Conservation (phyloP, 92 coral and sea anemone genomes). For the Actinostola sp. region DNA sequence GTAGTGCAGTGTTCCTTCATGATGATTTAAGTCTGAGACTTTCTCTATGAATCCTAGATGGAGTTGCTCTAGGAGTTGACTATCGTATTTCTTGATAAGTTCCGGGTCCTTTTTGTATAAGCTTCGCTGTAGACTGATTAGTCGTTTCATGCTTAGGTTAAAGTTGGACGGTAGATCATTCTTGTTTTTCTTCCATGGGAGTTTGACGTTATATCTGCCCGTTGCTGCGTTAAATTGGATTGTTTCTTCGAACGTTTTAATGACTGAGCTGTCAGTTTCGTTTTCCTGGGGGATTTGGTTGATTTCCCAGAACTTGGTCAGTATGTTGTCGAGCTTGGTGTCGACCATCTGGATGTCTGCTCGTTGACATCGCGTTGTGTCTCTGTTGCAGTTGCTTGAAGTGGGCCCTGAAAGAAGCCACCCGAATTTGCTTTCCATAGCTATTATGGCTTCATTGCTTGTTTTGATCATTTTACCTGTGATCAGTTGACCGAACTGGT, state of each 20-base stretch:
- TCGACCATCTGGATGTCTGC: constrained; percentile 1
- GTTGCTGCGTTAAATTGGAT: constrained; percentile 19
- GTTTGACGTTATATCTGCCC: constrained; percentile 35
- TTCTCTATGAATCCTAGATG: constrained; percentile 45
- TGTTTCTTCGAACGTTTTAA: not conserved
- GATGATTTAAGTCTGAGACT: constrained; percentile 19
- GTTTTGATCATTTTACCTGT: constrained; percentile 32
- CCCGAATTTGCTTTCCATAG: constrained; percentile 44
- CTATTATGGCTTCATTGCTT: constrained; percentile 29
- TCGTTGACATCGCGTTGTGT: constrained; percentile 4
- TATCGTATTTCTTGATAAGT: constrained; percentile 26
- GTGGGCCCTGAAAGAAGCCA: too few relatives aligned
- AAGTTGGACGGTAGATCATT: constrained; percentile 31
- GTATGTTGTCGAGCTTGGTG: constrained; percentile 11
- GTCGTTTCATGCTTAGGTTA: constrained; percentile 16
- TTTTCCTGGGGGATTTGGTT: too few relatives aligned
- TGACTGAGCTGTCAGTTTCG: not conserved
- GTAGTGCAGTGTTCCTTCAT: constrained; percentile 40
- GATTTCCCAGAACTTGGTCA: constrained; percentile 1
- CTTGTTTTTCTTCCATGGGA: constrained; percentile 36
- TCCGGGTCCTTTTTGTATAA: constrained; percentile 33
- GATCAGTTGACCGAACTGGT: constrained; percentile 36
- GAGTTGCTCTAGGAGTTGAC: constrained; percentile 45
- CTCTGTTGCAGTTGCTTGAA: too few relatives aligned
- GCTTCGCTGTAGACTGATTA: constrained; percentile 29